Evolutionary conservation across 2,113 vertebrate species (phyloP).

Genomic region (Serilophus lunatus): DNA sequence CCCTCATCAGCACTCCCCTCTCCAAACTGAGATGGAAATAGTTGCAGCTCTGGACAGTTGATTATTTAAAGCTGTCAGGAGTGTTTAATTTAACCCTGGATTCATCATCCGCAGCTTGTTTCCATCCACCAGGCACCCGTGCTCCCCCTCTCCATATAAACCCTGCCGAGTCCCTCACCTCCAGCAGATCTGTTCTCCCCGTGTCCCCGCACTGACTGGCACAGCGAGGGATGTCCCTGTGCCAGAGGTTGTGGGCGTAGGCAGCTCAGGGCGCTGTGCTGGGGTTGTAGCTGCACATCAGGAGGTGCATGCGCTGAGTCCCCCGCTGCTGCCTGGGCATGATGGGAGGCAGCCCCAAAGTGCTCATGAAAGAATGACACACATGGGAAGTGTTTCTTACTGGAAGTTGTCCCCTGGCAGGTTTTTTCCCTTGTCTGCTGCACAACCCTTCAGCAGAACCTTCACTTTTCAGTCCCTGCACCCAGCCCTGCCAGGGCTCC

Average conservation of each 20-base stretch:
- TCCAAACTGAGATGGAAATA: neutral
- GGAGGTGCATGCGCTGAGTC: fast-evolving
- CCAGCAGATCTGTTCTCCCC: neutral
- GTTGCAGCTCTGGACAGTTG: constrained; percentile 5
- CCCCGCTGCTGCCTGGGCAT: neutral
- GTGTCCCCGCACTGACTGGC: fast-evolving
- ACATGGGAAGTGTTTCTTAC: neutral
- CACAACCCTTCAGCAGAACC: neutral
- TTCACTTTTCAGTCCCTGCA: neutral
- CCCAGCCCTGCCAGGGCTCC: neutral
- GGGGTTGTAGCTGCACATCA: neutral
- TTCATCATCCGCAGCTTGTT: constrained; percentile 51
- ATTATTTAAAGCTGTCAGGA: constrained; percentile 62
- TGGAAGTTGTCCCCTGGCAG: neutral
- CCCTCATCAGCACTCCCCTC: constrained; percentile 1
- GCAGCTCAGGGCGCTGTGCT: neutral
- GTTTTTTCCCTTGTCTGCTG: neutral
- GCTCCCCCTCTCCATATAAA: neutral
- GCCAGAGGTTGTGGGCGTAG: neutral
- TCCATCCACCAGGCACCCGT: neutral
- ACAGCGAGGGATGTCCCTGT: fast-evolving
- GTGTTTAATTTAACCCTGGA: constrained; percentile 62
- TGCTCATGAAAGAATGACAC: neutral
- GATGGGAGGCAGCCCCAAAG: fast-evolving
- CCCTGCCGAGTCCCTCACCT: neutral